A percentile compares a stretch with the other conserved stretches of the same genome.
phyloP scores from a whole-genome alignment of 2,113 vertebrate species.

The Nesoenas mayeri region DNA sequence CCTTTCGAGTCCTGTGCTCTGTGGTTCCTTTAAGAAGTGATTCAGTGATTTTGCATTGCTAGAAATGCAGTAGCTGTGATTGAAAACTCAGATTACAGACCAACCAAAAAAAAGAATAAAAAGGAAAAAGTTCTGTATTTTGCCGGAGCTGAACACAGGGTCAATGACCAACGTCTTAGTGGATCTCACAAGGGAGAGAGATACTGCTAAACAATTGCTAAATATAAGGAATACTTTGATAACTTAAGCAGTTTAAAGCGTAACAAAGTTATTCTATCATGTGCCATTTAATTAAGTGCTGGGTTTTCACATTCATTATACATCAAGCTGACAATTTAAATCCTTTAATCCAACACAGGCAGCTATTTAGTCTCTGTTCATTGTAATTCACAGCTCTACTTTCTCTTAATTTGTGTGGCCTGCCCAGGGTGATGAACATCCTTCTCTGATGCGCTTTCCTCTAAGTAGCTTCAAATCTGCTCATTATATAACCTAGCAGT shows the following conservation, averaged over 20 bases:
- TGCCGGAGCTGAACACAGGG: neutral
- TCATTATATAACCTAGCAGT: constrained; percentile 49
- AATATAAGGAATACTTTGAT: constrained; percentile 68
- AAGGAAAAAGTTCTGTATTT: neutral
- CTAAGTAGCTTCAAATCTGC: constrained; percentile 69
- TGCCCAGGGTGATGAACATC: constrained; percentile 78
- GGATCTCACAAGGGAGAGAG: constrained; percentile 17
- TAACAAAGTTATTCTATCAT: constrained; percentile 77
- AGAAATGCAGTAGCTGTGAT: accelerated
- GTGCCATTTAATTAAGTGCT: constrained; percentile 82
- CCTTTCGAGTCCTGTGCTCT: neutral
- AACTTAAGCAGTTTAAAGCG: constrained; percentile 72
- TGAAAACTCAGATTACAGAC: neutral
- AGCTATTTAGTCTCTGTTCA: constrained; percentile 86
- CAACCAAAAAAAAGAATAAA: neutral
- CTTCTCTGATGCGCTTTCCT: constrained; percentile 71
- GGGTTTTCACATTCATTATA: constrained; percentile 83
- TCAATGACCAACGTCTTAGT: neutral
- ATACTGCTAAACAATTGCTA: constrained; percentile 74
- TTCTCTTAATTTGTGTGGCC: constrained; percentile 83
- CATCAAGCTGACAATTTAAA: constrained; percentile 80
- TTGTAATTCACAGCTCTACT: constrained; percentile 90
- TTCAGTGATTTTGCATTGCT: neutral
- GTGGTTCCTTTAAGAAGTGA: neutral
- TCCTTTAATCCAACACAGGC: constrained; percentile 89